These are phyloP conservation scores for Azorinus chamasolen DNA, from an alignment of 2,888 invertebrate species.

Conservation along the genomic window DNA sequence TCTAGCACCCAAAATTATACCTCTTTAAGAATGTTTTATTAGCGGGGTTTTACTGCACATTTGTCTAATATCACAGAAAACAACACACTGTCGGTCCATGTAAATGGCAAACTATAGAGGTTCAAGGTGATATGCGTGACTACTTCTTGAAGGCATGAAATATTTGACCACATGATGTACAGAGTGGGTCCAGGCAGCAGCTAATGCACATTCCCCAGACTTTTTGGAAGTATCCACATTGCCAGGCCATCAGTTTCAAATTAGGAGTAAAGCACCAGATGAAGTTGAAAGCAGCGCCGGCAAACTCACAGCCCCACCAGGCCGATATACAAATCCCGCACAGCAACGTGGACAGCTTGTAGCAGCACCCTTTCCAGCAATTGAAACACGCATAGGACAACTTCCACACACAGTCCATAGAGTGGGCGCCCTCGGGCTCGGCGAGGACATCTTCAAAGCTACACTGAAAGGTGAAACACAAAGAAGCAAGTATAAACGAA, in stretches of 20 bases:
- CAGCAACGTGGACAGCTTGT: conserved; percentile 90
- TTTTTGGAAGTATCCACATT: conserved; percentile 72
- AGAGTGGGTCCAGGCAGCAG: conserved; percentile 63
- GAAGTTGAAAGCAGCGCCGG: conserved; percentile 88
- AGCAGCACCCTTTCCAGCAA: conserved; percentile 90
- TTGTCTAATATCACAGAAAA: too few species aligned
- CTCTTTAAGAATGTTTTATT: too few species aligned
- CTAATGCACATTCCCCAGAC: conserved; percentile 54
- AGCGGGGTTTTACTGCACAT: too few species aligned
- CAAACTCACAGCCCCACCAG: conserved; percentile 86
- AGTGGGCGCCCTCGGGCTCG: conserved; percentile 76
- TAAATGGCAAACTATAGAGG: too few species aligned
- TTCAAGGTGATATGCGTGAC: too few species aligned
- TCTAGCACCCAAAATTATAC: too few species aligned
- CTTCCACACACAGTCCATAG: conserved; percentile 91
- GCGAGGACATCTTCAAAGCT: conserved; percentile 77
- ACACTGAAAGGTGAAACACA: conserved; percentile 60
- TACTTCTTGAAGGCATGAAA: conserved; percentile 62
- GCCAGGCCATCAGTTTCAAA: conserved; percentile 90
- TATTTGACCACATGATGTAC: conserved; percentile 56
- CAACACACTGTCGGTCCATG: too few species aligned
- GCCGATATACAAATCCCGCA: conserved; percentile 90
- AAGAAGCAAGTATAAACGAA: not conserved
- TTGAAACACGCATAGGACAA: conserved; percentile 89
- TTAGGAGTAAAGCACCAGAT: conserved; percentile 92